Percentiles rank a stretch among this genome's conserved stretches.
These are phyloP conservation scores for Hymenopus coronatus DNA, from an alignment of 2,888 invertebrate genomes.

Conservation along the genomic window DNA sequence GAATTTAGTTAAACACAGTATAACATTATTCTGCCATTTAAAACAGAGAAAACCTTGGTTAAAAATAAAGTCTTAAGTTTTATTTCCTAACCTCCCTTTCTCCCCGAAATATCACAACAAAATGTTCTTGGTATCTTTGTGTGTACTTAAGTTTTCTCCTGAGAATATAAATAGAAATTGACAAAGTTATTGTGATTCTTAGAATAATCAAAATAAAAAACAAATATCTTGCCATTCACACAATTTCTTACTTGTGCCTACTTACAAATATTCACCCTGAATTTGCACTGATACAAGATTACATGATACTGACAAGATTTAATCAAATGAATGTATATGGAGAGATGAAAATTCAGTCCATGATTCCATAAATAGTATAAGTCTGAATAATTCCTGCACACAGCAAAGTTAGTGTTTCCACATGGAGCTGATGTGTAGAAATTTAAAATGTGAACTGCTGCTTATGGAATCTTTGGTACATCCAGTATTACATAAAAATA, in stretches of 20 bases:
- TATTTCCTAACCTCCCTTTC: neutral
- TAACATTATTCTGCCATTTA: neutral
- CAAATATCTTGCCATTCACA: neutral
- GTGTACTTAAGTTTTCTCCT: neutral
- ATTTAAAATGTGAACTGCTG: neutral
- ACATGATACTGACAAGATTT: neutral
- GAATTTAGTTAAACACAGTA: neutral
- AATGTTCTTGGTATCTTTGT: neutral
- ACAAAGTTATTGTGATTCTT: neutral
- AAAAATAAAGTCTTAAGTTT: neutral
- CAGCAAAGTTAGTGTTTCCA: neutral
- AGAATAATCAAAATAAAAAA: neutral
- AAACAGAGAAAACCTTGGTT: neutral
- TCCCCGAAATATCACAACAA: neutral
- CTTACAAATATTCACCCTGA: neutral
- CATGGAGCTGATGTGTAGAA: neutral
- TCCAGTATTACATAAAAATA: neutral
- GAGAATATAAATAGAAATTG: neutral
- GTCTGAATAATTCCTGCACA: neutral
- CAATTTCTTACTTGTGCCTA: neutral
- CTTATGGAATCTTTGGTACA: neutral
- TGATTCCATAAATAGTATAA: neutral
- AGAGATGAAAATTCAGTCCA: neutral
- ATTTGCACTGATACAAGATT: neutral
- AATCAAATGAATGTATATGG: neutral